Conservation (phyloP, 1,140 invertebrate species). For the Sitobion miscanthi region DNA sequence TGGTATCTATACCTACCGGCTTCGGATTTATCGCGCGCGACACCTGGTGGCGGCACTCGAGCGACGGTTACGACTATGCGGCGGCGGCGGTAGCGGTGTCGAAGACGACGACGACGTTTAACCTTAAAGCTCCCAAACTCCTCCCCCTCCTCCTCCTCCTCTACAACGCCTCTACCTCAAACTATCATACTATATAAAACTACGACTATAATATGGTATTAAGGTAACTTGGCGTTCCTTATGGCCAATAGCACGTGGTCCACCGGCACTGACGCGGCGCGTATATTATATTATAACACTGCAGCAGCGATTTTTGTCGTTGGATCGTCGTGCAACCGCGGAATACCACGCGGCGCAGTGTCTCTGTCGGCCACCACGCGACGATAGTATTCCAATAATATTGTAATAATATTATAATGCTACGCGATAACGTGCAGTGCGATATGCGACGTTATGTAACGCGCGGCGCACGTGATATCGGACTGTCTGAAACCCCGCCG, state of each 20-base stretch:
- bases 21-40: neutral
- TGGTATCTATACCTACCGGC: neutral
- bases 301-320: too few species aligned
- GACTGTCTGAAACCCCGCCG: neutral
- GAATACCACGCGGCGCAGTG: neutral
- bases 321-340: neutral
- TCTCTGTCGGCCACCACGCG: neutral
- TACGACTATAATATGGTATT: neutral
- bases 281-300: neutral
- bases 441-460: neutral
- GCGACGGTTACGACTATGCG: neutral
- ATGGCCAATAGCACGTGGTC: neutral
- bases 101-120: neutral
- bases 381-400: neutral
- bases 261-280: neutral
- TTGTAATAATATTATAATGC: neutral
- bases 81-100: too few species aligned
- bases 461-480: neutral
- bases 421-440: neutral
- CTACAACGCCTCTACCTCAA: neutral
- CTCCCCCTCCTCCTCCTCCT: neutral
- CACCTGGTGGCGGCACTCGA: conserved; percentile 37
- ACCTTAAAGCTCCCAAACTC: conserved; percentile 45
- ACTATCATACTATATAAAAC: neutral
- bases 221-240: neutral